Base-by-base conservation (phyloP, 2,888 invertebrate species). In the Eristalis pertinax region DNA sequence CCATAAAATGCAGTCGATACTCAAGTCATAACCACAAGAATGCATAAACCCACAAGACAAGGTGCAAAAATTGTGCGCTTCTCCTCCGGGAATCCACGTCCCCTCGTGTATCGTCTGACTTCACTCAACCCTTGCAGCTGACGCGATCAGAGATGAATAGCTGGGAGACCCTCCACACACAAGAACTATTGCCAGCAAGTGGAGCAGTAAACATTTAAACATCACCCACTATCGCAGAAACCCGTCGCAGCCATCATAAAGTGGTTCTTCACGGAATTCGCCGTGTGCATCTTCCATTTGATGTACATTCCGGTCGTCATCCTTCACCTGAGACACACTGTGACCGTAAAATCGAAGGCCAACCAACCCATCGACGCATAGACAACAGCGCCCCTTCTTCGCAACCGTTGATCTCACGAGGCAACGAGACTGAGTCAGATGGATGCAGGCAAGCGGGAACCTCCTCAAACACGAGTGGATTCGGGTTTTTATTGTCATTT, bases 401-500 rank as follows among this genome's bases (percentile, higher is more conserved):
- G 13, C 50, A 24, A 78, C 63, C 74, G 50, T 72, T 83, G 86
- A 83, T 74, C 86, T 62, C 86, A 86, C 70, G 64, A 87, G 79
- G 64, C 38, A 79, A 50, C 63, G 26, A n/a, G n/a, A 41, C 35
- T 56, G 26, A 62, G 10, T 26, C 64, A 70, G 63, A 64, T 38
- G 38, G 15, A 38, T 26, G 60, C 72, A 64, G 58, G 70, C 50
- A 82, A 65, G 15, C 15, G 19, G 50, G 19, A 50, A 50, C 50
- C 50, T 60, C 62, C 67, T 43, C 65, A 70, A 65, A 67, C 62
- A 69, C 65, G 65, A 83, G 69, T 83, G 86, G 74, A 83, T 86
- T 83, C 70, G 69, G 74, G 26, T 26, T 84, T 84, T 80, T 80
- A 87, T 87, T 84, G 84, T 76, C 73, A 50, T 79, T 87, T 87